Evolutionary conservation across 2,888 invertebrate species (phyloP), one percentile per base, ranked within the genome.

Genomic region (Nomada ruficornis): DNA sequence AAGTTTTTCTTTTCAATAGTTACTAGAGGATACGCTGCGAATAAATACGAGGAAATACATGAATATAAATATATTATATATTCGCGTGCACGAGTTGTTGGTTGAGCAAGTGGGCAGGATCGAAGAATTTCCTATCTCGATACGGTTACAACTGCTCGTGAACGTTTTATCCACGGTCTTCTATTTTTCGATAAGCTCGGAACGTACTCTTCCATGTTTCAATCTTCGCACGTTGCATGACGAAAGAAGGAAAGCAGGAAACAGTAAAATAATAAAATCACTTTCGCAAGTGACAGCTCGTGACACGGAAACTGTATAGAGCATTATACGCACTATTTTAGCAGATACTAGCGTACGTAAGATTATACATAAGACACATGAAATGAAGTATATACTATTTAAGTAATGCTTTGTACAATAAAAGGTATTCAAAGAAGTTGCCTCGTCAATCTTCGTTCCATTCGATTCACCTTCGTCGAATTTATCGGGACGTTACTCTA

Each of bases 321-420:
- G 85, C 88, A 89, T 88, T 87, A 87, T 90, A 89, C 87, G 89
- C 90, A 91, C 86, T 91, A 91, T 91, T 92, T 92, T 91, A 91
- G 89, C 83, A 91, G 80, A 90, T 79, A 82, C 85, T 90, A 91
- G 88, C 87, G 85, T 88, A 91, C 88, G 88, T 86, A 90, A 83
- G 80, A 69, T 80, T 82, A 81, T 80, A 83, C 73, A 77, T 88
- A 89, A 85, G 85, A 89, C 80, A 86, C 89, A 89, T 84, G 82
- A 89, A 89, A 89, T 91, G 64, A 86, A 88, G 80, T 87, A 88
- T 89, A 91, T 93, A 93, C 90, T 93, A 93, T 93, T 94, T 93
- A 92, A 93, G 92, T 94, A 94, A 93, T 92, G 93, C 93, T 94
- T 94, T 94, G 93, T 93, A 93, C 92, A 94, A 94, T 93, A 92